Conservation (phyloP, 2,888 invertebrate genomes). For the Lithophane ornitopus region DNA sequence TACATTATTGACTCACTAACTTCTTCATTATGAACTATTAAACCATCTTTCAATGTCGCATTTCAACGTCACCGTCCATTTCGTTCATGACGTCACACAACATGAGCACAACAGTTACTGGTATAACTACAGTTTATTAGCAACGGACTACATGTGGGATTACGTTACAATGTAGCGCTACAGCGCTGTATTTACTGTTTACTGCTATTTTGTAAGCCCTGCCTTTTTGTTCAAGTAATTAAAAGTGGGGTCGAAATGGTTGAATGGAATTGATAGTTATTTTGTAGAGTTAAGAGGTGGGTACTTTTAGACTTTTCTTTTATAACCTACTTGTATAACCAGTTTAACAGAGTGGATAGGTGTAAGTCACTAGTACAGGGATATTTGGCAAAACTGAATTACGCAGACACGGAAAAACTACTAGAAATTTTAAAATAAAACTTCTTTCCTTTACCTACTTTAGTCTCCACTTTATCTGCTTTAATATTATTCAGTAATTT, state of each 20-base stretch:
- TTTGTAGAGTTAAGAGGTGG: background rate
- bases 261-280: constrained; percentile 19
- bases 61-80: constrained; percentile 36
- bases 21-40: background rate
- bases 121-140: constrained; percentile 62
- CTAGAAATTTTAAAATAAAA: too few relatives aligned
- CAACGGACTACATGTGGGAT: constrained; percentile 35
- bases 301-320: background rate
- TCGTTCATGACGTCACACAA: constrained; percentile 48
- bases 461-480: too few relatives aligned
- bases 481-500: too few relatives aligned
- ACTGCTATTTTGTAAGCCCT: constrained; percentile 50
- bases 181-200: constrained; percentile 27
- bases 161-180: constrained; percentile 56
- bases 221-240: constrained; percentile 54
- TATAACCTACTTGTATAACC: too few relatives aligned
- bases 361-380: too few relatives aligned
- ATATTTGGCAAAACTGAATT: too few relatives aligned
- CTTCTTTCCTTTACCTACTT: too few relatives aligned
- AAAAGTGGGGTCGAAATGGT: constrained; percentile 35
- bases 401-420: too few relatives aligned
- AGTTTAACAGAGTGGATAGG: too few relatives aligned
- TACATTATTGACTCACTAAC: background rate
- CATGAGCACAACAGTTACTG: constrained; percentile 33
- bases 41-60: background rate